Evolutionary conservation across 1,140 invertebrate genomes (phyloP), one percentile per base, ranked within the genome.

Genomic region (Mactra quadrangularis): DNA sequence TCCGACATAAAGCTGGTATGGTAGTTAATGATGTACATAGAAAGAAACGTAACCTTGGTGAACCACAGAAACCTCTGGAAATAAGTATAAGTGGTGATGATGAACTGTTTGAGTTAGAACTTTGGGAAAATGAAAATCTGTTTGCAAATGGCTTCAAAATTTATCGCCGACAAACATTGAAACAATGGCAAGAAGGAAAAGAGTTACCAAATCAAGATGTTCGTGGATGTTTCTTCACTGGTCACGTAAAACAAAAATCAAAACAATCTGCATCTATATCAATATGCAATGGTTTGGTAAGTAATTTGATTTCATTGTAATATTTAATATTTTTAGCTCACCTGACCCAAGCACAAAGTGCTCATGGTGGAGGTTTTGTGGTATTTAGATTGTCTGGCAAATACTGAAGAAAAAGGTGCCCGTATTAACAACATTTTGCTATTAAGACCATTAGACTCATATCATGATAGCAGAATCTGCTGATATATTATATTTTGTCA

Each of bases 201-300:
- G 38, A 64, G 50, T 19, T 82, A 9, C 41, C 55, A 19, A 41
- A 64, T 59, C 68, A 82, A 47, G 70, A 82, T 25, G 59, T 82
- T 11, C 45, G 47, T 53, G 79, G 79, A 25, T 82, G 79, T 60
- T 57, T 74, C n/a, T 82, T 82, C 47, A 82, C 79, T 1, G 79
- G 79, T 11, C 79, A 82, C 66, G 31, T 82, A 11, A 74, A 64
- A 45, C n/a, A 35, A 19, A 17, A 66, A 19, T 27, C 79, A 19
- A 29, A 31, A 13, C 62, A 52, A 22, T 38, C 59, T 11, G 79
- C 79, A 22, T 82, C 79, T 29, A 66, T 82, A 31, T 82, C 79
- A 19, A 74, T 82, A 22, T 82, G 79, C 41, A 82, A 82, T 75
- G 79, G 79, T n/a, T n/a, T 82, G 70, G 79, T 82, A 74, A 82